Conservation (phyloP, 2,113 vertebrate species). For the Hemiscyllium ocellatum region DNA sequence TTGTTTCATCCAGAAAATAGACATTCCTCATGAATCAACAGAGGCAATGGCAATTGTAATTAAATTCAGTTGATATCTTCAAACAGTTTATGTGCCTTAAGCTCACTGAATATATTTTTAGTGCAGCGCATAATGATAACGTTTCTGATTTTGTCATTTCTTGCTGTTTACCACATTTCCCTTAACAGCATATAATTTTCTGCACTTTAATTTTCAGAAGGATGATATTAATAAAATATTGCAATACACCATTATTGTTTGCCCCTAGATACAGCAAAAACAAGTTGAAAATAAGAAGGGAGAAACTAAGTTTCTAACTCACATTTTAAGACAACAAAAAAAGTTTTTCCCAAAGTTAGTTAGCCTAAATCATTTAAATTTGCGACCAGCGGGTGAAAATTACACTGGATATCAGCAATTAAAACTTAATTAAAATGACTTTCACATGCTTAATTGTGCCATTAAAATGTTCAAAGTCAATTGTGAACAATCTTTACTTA, state of each 20-base stretch:
- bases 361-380: not conserved
- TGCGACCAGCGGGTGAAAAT: not conserved
- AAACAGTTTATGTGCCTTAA: not conserved
- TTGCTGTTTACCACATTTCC: not conserved
- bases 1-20: not conserved
- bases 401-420: constrained; percentile 21
- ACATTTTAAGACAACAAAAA: not conserved
- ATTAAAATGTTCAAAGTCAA: constrained; percentile 32
- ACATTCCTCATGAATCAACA: not conserved
- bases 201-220: not conserved
- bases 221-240: constrained; percentile 4
- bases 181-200: constrained; percentile 3
- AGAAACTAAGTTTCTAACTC: not conserved
- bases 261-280: not conserved
- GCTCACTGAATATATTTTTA: not conserved
- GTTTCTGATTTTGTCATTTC: not conserved
- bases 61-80: not conserved
- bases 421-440: constrained; percentile 30
- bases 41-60: not conserved
- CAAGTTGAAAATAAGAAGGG: not conserved
- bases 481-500: constrained; percentile 32
- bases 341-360: not conserved
- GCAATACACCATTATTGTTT: no score
- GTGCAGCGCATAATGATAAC: not conserved
- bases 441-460: constrained; percentile 25